Conservation (phyloP, 2,113 vertebrate genomes). For the Gnathonemus longibarbis region DNA sequence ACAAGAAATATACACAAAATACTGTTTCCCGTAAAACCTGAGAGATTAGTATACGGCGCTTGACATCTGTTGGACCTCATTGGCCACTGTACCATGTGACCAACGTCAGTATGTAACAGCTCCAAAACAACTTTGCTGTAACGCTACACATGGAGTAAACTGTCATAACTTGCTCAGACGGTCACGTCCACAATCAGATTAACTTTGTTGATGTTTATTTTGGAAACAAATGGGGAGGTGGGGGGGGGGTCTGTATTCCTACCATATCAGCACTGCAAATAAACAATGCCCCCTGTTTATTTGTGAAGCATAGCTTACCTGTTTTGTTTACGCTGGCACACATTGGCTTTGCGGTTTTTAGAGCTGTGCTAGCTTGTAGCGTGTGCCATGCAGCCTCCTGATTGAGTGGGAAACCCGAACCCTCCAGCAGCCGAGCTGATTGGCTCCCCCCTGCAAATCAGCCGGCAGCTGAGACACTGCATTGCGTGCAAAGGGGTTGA, state of each 20-base stretch:
- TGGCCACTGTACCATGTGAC: background rate
- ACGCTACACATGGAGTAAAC: background rate
- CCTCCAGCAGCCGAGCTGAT: background rate
- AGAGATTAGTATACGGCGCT: background rate
- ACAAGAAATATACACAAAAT: background rate
- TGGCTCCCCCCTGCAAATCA: background rate
- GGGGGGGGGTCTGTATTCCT: background rate
- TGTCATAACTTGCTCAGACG: conserved; percentile 6
- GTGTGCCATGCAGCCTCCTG: background rate
- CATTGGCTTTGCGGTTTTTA: background rate
- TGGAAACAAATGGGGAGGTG: conserved; percentile 23
- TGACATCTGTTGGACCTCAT: background rate
- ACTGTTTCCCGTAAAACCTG: background rate
- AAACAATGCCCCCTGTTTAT: background rate
- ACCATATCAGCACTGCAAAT: background rate
- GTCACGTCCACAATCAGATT: background rate
- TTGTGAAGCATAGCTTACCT: background rate
- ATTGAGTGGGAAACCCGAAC: background rate
- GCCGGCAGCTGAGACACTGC: background rate
- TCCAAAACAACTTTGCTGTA: background rate
- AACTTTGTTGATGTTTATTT: conserved; percentile 29
- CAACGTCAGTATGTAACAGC: background rate
- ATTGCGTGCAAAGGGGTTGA: background rate
- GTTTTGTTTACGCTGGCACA: background rate
- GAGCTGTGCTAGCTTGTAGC: background rate